Base-by-base conservation (phyloP, 1,140 invertebrate genomes). In the Micrasema longulum region DNA sequence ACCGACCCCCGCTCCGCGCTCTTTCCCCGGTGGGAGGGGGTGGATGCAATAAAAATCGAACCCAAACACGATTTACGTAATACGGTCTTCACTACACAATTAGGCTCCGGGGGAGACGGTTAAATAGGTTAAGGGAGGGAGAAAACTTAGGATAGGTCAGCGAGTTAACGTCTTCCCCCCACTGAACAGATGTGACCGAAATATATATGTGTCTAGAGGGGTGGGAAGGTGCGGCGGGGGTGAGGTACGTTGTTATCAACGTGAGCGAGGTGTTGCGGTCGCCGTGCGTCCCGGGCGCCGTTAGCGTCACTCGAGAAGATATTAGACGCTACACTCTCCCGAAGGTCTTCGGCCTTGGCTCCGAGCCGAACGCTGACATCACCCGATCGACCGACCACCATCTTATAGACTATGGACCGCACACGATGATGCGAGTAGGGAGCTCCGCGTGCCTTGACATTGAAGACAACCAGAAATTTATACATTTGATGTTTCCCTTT, bases 71-170 rank as follows among this genome's bases (percentile, higher is more conserved):
- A 43, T 62, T 48, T 41, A 48, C 67, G 67, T 69, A 69, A 60
- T 69, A 45, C 71, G 45, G 35, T 47, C 60, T 70, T 48, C 68
- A 65, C 50, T 69, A 52, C 53, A 69, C 60, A 67, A 66, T 66
- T 66, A 70, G 62, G 35, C 64, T 45, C 60, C 41, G 52, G 16
- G 35, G 20, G 64, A 45, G 62, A 41, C 69, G 57, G 74, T 75
- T 75, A 75, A 75, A 75, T 75, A 75, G 74, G 74, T 75, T 75
- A 75, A 75, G 74, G 71, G 71, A 70, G 74, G 69, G 67, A 69
- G 36, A 41, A 64, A 75, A 72, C 70, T 75, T 75, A 75, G 74
- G 74, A 72, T 75, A 75, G 74, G 74, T 75, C 74, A 75, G 74
- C 74, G 74, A 69, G 74, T 70, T 75, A 75, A 75, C 74, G 74